phyloP scores from a whole-genome alignment of 2,797 vertebrate genomes.

The Austrolebias charrua region DNA sequence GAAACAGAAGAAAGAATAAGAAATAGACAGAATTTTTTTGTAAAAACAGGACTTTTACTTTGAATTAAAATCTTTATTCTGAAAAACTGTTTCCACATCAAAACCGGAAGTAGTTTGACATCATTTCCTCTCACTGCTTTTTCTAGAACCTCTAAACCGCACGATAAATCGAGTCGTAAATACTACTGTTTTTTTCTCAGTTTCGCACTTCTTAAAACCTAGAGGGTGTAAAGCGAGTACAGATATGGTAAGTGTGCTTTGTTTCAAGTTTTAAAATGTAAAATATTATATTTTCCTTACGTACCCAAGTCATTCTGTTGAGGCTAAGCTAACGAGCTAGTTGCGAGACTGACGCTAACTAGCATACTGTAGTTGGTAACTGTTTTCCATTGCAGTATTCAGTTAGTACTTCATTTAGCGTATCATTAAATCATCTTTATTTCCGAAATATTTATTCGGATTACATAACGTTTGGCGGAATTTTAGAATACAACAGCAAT shows the following conservation, averaged over 20 bases:
- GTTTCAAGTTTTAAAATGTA: neutral
- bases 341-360: slow-evolving; percentile 21
- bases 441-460: too few species aligned
- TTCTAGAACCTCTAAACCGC: slow-evolving; percentile 11
- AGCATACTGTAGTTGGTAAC: too few species aligned
- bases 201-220: slow-evolving; percentile 4
- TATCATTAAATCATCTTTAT: accelerated
- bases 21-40: too few species aligned
- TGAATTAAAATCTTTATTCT: slow-evolving; percentile 45
- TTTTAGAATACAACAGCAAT: neutral
- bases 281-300: neutral
- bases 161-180: slow-evolving; percentile 7
- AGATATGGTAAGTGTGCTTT: slow-evolving; percentile 64
- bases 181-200: neutral
- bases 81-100: slow-evolving; percentile 10
- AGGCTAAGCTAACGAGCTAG: slow-evolving; percentile 56
- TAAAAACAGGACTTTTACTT: slow-evolving; percentile 36
- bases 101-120: slow-evolving; percentile 43
- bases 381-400: neutral
- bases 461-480: neutral
- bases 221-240: neutral
- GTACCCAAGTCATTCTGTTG: slow-evolving; percentile 10
- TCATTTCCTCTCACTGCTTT: slow-evolving; percentile 52
- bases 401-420: accelerated
- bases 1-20: neutral